A percentile compares a stretch with the other conserved stretches of the same genome.
These are phyloP conservation scores for Macrosteles quadrilineatus DNA, from an alignment of 1,140 invertebrate genomes.

Conservation along the genomic window DNA sequence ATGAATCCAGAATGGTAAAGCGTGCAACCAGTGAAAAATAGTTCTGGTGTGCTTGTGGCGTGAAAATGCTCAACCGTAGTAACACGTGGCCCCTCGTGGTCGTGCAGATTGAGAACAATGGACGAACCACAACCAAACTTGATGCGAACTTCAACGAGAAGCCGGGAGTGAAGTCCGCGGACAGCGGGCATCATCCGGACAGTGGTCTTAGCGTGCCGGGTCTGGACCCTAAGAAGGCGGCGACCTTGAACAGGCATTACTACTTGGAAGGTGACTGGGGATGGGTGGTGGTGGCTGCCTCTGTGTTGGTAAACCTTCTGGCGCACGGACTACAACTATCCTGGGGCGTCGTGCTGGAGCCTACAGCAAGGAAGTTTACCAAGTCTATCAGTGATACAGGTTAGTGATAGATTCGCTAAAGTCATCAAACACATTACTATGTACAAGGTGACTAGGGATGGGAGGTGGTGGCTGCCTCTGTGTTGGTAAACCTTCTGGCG, in stretches of 20 bases:
- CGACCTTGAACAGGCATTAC: constrained; percentile 56
- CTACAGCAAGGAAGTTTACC: constrained; percentile 26
- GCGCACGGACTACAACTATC: constrained; percentile 54
- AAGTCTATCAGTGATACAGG: constrained; percentile 34
- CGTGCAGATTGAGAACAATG: constrained; percentile 30
- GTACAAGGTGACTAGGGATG: no score
- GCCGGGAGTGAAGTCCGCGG: background rate
- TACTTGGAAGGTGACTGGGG: constrained; percentile 67
- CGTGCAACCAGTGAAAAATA: no score
- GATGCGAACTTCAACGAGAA: constrained; percentile 23
- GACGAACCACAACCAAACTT: background rate
- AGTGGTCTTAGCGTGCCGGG: constrained; percentile 20
- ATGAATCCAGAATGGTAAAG: no score
- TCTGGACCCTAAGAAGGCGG: constrained; percentile 48
- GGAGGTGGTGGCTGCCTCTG: no score
- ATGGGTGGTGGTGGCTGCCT: constrained; percentile 59
- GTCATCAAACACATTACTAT: no score
- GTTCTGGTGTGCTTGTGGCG: no score
- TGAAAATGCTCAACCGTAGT: constrained; percentile 36
- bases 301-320: constrained; percentile 55
- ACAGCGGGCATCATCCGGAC: constrained; percentile 2
- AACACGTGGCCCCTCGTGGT: constrained; percentile 41
- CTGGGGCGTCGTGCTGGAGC: constrained; percentile 32
- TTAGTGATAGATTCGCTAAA: no score
- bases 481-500: no score